Conservation (phyloP, 2,797 vertebrate species). For the Siniperca undulata region DNA sequence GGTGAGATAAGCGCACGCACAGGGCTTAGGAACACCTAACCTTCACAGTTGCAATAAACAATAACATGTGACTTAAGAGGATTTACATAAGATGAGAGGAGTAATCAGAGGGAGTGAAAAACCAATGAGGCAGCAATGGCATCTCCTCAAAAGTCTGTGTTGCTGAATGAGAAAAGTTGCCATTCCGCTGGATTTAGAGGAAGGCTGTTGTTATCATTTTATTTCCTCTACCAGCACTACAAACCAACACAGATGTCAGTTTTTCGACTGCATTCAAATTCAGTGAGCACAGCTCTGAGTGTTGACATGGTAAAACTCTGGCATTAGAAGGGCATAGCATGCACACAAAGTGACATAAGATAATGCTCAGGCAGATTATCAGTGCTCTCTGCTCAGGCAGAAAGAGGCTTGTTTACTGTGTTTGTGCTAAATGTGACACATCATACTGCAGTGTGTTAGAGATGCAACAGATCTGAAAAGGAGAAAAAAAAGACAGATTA, state of each 20-base stretch:
- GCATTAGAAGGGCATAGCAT: constrained; percentile 64
- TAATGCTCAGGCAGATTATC: constrained; percentile 73
- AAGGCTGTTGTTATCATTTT: constrained; percentile 76
- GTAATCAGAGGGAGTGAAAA: constrained; percentile 87
- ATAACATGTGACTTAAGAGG: constrained; percentile 91
- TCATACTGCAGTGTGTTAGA: constrained; percentile 32
- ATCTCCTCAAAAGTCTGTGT: constrained; percentile 83
- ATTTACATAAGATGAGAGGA: constrained; percentile 90
- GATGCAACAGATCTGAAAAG: constrained; percentile 22
- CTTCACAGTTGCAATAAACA: constrained; percentile 89
- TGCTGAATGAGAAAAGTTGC: constrained; percentile 82
- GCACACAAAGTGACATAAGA: constrained; percentile 67
- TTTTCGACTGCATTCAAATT: constrained; percentile 58
- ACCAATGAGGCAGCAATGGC: constrained; percentile 87
- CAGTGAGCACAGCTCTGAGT: constrained; percentile 43
- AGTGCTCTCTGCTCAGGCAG: constrained; percentile 56
- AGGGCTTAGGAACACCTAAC: constrained; percentile 90
- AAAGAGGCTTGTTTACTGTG: constrained; percentile 53
- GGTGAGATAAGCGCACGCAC: constrained; percentile 86
- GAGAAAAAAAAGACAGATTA: constrained; percentile 22
- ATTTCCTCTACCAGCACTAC: constrained; percentile 69
- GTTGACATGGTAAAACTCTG: constrained; percentile 65
- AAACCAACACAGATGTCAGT: constrained; percentile 76
- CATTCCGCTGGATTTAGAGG: constrained; percentile 79
- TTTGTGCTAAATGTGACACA: constrained; percentile 52